Base-by-base conservation (phyloP, 2,797 vertebrate genomes). In the Acanthopagrus latus region DNA sequence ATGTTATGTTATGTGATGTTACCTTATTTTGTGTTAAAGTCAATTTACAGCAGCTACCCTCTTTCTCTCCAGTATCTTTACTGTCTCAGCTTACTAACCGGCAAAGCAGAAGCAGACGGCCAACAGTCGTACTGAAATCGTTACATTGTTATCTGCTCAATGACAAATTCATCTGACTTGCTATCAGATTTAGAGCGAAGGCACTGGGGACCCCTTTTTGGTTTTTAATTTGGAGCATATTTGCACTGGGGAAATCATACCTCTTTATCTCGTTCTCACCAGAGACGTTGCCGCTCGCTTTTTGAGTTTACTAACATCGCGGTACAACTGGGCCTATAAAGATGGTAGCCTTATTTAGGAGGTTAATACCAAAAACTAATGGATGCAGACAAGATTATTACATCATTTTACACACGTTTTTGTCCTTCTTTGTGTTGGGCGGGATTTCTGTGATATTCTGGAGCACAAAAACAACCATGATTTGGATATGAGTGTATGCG, bases 191-290 rank as follows among this genome's bases (percentile, higher is more conserved):
- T 88, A 85, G 90, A 91, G 76, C 81, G 38, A 80, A 91, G 76
- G 89, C 94, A 83, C 86, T n/a, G 64, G 93, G 90, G 94, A 94
- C 70, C 54, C 78, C 65, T 66, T 92, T 94, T 93, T 91, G 88
- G 90, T 80, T 93, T 92, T 93, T 94, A 94, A 95, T 95, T 95
- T 95, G 93, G 92, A 94, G 90, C 94, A 93, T 90, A 87, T 93
- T 94, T 93, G 82, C 92, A 91, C 91, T 79, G 82, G 94, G 92
- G 94, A 95, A 95, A 95, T 94, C 88, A 94, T 79, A 83, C 86
- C 72, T 93, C 88, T 87, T 93, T 89, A 92, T 93, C 82, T 74
- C 58, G 0, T 75, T 85, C 82, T 89, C 88, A 85, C 84, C 79
- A 81, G 89, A 90, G 89, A 93, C 75, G 52, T 82, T 55, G 44